Base-by-base conservation (phyloP, 2,888 invertebrate genomes). In the Diplolepis rosae region DNA sequence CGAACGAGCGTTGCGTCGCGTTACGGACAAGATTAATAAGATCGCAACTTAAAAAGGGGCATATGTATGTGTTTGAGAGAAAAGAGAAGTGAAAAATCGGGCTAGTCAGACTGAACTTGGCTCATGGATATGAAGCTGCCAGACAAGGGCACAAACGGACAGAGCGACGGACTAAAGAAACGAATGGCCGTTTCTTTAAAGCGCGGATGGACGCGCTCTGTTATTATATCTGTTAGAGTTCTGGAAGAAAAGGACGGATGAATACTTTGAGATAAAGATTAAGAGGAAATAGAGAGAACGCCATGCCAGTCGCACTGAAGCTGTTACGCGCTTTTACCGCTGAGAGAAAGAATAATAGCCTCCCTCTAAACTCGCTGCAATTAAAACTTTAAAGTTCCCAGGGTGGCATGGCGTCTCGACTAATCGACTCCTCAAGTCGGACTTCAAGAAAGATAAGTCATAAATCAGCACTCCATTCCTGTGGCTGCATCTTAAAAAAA, bases 291-390 rank as follows among this genome's bases (percentile, higher is more conserved):
- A 61, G 81, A 78, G 74, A 70, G 72, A 73, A 73, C 77, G 76
- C 78, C n/a, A 73, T 77, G 76, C 71, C 54, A 22, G 73, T 30
- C 74, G 75, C 76, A 70, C 75, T 76, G 73, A 72, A 74, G 69
- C 72, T 74, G 78, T 74, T 45, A 56, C 65, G 65, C 67, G 56
- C 69, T 77, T 67, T 67, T 77, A 77, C 80, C 79, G 79, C 79
- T 77, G 78, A 81, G 82, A 82, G 82, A 83, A 86, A 87, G 85
- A 87, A 87, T 87, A 87, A 88, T 87, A 86, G 86, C 85, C 85
- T 86, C 83, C 84, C 84, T 83, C 80, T 72, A 73, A 71, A 74
- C 66, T 71, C 77, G 70, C 85, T 84, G 82, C 85, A 86, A 85
- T 85, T 85, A 85, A 85, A 85, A 85, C 79, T 82, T 75, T 69